Evolutionary conservation across 1,140 invertebrate genomes (phyloP).

Genomic region (Leguminivora glycinivorella): DNA sequence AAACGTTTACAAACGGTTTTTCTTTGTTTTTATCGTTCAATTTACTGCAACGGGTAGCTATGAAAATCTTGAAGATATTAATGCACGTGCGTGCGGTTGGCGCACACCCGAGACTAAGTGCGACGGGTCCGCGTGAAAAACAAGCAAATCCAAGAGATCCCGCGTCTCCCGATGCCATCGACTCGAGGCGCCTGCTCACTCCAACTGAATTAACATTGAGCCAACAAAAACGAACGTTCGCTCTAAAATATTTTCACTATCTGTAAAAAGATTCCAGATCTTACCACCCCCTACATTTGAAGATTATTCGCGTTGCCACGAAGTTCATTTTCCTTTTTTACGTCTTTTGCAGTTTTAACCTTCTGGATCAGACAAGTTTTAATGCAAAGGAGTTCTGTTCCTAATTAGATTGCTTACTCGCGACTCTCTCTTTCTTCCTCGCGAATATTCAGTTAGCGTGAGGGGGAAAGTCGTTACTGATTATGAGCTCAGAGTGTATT

Average conservation of each 20-base stretch:
- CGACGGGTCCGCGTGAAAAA: background rate
- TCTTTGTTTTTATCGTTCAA: too few species aligned
- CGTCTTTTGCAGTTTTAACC: background rate
- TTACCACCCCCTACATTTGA: background rate
- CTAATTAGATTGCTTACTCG: slow-evolving; percentile 12
- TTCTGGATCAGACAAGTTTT: background rate
- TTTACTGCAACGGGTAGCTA: too few species aligned
- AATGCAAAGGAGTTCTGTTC: background rate
- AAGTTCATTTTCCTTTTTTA: background rate
- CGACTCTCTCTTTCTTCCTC: background rate
- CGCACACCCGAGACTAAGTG: background rate
- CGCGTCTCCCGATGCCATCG: background rate
- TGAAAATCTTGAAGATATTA: too few species aligned
- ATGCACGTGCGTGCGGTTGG: background rate
- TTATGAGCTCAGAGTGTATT: background rate
- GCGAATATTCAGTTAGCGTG: background rate
- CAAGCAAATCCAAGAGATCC: background rate
- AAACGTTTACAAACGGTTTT: too few species aligned
- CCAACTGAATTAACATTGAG: slow-evolving; percentile 9
- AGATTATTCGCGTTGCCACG: background rate
- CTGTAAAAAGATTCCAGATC: background rate
- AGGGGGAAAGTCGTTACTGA: background rate
- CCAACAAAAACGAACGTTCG: background rate
- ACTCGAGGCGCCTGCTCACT: background rate
- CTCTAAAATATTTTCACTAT: background rate